Evolutionary conservation across 2,888 invertebrate species (phyloP), one percentile per base, ranked within the genome.

Genomic region (Pyrochroa serraticornis): DNA sequence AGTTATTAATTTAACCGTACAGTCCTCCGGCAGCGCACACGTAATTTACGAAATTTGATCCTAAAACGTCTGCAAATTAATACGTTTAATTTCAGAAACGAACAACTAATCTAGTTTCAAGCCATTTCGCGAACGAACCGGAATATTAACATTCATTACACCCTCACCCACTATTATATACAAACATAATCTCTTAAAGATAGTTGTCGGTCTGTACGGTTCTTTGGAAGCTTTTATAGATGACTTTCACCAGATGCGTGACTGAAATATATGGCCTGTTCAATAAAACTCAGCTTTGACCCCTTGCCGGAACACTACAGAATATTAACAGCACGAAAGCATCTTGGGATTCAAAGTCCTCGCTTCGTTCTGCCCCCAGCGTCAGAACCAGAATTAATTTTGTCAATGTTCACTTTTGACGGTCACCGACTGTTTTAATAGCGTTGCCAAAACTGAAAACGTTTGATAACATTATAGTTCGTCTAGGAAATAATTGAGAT

Each of bases 251-350:
- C 51, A 54, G 34, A 50, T 44, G 57, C 65, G 65, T 65, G 65
- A 63, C 57, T 12, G 33, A 60, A 65, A 63, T 65, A 56, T 48
- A 62, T 58, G 45, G 51, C 51, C 44, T 38, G 58, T 53, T 57
- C 62, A 45, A 62, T 65, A 62, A 58, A 62, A 65, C 60, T 60
- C 56, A 53, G 50, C 50, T 45, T 50, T 60, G 54, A 46, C 50
- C 57, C 44, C 37, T 32, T 13, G 22, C 45, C 12, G 46, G 38
- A 39, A 50, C 59, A 13, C 30, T 7, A 36, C 48, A 13, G 60
- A 60, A 60, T 60, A 60, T 60, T 60, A 60, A 60, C 45, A 44
- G 38, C 46, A 39, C 52, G 49, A 44, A 32, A 44, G 35, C 58
- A 47, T 58, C 47, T 48, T 42, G 58, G 49, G 54, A 54, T 43